Evolutionary conservation across 2,113 vertebrate species (phyloP), one percentile per base, ranked within the genome.

Genomic region (Regulus satrapa): DNA sequence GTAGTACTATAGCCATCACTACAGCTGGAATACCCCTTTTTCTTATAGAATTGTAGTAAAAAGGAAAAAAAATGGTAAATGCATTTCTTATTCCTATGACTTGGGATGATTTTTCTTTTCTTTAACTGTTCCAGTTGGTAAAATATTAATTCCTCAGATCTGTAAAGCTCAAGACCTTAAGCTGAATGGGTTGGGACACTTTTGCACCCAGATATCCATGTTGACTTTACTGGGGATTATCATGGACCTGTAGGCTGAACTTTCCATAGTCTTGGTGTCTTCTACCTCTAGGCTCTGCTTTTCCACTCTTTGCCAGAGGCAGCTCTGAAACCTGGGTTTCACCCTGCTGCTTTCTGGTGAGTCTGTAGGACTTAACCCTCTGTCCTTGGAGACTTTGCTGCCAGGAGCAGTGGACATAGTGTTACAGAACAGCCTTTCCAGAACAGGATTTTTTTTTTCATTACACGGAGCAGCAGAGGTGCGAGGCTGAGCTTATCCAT

Each of bases 341-440:
- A 32, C 18, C 10, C 18, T 54, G 34, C 38, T 71, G 41, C 38
- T 51, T 26, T 58, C 72, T 58, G 61, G 8, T 24, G 13, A 74
- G 23, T 34, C 38, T 84, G 14, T n/a, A 40, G n/a, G 46, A 74
- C 18, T 36, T 87, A 49, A 52, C 18, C 9, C 12, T 25, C 7
- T 31, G 17, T 5, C 15, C 14, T 15, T 24, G 61, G n/a, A 71
- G 26, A 38, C 36, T 51, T 41, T 6, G 14, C 20, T 18, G 18
- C 31, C 25, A 6, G 20, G 5, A 18, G 9, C 0, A 1, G 19
- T 72, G 25, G 25, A 26, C 1, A 3, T 32, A 54, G n/a, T n/a
- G 55, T 31, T 55, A 61, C 12, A 23, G 55, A 54, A 25, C 25
- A 71, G 18, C 41, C 25, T 48, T 79, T 87, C 81, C 46, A 46